Base-by-base conservation (phyloP, 2,888 invertebrate species). In the Polymixis lichenea region DNA sequence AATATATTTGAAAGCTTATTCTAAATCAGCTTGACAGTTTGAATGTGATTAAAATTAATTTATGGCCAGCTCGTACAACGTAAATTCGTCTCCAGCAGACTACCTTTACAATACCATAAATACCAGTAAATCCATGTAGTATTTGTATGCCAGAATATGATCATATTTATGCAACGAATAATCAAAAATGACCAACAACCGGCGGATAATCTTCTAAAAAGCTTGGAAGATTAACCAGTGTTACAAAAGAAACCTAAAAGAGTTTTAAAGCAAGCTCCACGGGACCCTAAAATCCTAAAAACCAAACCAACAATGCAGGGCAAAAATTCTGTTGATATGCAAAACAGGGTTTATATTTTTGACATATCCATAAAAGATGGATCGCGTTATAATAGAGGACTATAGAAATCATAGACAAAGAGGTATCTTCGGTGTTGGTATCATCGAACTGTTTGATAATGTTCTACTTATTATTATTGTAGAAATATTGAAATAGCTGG, bases 341-440 rank as follows among this genome's bases (percentile, higher is more conserved):
- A 96, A 96, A 96, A 90, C 86, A 90, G 93, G 90, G 90, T 92
- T 64, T 92, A 86, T 88, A 89, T 88, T 90, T 91, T 89, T 95
- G 96, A 95, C 95, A 93, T 92, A 93, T 92, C 93, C 93, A 95
- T 94, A 95, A 95, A 94, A 95, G 95, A 95, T 94, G 92, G 94
- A 94, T 95, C 94, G 90, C 87, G 90, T 93, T 92, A 90, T 90
- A 90, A 92, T 93, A 94, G 92, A 91, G 91, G 90, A 89, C 90
- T 90, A 84, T 86, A 78, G 78, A 88, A 85, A 81, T 83, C 77
- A 83, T 80, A 87, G 79, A 89, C 89, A 89, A 89, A 77, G 77
- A 28, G 53, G 6, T 85, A 61, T 87, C 80, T 84, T 17, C 64
- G 81, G 68, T 77, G 77, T 68, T 77, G 58, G 74, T 80, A 77